Evolutionary conservation across 2,888 invertebrate species (phyloP), one percentile per base, ranked within the genome.

Genomic region (Netelia virgata): DNA sequence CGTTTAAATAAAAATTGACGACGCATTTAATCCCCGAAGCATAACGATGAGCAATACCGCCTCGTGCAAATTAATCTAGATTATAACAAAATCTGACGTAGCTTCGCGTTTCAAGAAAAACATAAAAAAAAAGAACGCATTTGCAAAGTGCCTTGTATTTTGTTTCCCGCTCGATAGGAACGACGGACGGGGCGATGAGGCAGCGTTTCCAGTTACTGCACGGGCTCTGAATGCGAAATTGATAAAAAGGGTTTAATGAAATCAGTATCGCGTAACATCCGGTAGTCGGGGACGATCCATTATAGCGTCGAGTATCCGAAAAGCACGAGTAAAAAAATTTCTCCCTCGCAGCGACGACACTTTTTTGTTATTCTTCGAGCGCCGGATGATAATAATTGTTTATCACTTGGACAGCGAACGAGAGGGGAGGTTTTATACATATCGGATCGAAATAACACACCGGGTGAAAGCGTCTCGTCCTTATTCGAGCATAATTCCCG

Each of bases 201-300:
- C 66, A 9, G 20, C 53, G 75, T 86, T 79, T 87, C 81, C 59
- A 36, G 83, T 87, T 82, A 83, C 84, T 63, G 55, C 16, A 47
- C 50, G 43, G 72, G 53, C 69, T 57, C 70, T 53, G 69, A 70
- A 81, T 84, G 81, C 36, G 47, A 82, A 86, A 83, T 85, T 86
- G 87, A 74, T 80, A 83, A 79, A 75, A 82, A 83, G 82, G 85
- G 78, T 85, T 85, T 87, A 87, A 86, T 82, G 81, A 82, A 85
- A 86, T 87, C 81, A 82, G 81, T 80, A 87, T 87, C 83, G 80
- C 14, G 70, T 82, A 77, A 80, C 84, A 73, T 77, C 61, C 79
- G 43, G 28, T 61, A 41, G n/a, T 50, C 11, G 43, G 14, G 18
- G 47, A n/a, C 59, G 64, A 28, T 64, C 83, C 75, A 79, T 80